Evolutionary conservation across 2,113 vertebrate genomes (phyloP).

Genomic region (Bubo blakistoni): DNA sequence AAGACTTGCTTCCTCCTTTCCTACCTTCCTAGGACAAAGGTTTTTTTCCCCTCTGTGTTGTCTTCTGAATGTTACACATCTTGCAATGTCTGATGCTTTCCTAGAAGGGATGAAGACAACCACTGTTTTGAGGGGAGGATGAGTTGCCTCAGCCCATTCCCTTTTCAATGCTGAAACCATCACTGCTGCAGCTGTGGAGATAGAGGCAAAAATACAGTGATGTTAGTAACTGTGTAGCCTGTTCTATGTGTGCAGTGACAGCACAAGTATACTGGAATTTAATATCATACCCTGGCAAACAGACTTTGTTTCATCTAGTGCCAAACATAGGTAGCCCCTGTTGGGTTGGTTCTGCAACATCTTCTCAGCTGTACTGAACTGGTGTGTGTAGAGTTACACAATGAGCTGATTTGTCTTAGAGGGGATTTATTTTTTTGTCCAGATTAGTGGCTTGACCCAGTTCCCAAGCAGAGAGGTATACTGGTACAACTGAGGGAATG

Average conservation of each 20-base stretch:
- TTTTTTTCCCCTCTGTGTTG: neutral
- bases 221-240: neutral
- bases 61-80: neutral
- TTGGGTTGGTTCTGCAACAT: neutral
- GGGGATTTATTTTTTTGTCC: neutral
- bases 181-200: neutral
- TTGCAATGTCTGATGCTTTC: neutral
- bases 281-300: neutral
- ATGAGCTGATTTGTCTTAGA: neutral
- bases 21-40: neutral
- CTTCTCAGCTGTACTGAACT: neutral
- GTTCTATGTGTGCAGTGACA: neutral
- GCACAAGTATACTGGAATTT: neutral
- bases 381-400: neutral
- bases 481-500: neutral
- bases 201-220: neutral
- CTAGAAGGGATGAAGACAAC: neutral
- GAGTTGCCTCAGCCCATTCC: neutral
- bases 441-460: neutral
- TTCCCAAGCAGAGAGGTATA: neutral
- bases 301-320: neutral
- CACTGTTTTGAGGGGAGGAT: rapidly evolving
- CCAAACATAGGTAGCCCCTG: neutral
- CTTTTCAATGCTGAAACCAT: neutral
- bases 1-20: neutral